Evolutionary conservation across 2,888 invertebrate genomes (phyloP).

Genomic region (Heteropelma amictum): DNA sequence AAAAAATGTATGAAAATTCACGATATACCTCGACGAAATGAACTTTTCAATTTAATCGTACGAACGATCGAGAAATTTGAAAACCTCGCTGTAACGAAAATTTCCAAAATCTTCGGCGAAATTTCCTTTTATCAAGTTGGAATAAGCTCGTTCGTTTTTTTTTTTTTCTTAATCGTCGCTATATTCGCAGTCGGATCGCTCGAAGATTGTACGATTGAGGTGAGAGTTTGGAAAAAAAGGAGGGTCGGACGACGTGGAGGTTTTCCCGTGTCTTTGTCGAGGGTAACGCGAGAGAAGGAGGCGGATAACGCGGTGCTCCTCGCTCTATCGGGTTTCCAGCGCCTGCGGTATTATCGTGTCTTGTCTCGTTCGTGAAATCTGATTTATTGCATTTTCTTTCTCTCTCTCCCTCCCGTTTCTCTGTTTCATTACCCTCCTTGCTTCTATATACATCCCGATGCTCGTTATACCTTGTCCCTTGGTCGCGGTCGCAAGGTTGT

Average conservation of each 20-base stretch:
- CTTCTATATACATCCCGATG: background rate
- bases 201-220: background rate
- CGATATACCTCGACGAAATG: too few relatives aligned
- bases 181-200: too few relatives aligned
- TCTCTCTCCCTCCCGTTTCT: constrained; percentile 15
- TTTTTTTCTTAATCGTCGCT: too few relatives aligned
- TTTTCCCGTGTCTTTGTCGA: too few relatives aligned
- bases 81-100: too few relatives aligned
- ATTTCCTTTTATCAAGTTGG: too few relatives aligned
- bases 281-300: background rate
- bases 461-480: constrained; percentile 15
- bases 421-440: background rate
- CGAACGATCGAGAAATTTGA: too few relatives aligned
- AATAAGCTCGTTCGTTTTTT: too few relatives aligned
- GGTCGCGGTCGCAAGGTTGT: constrained; percentile 31
- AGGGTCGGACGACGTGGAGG: too few relatives aligned
- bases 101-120: too few relatives aligned
- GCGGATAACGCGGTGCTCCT: constrained; percentile 8
- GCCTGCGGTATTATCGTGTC: constrained; percentile 41
- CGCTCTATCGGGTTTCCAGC: constrained; percentile 38
- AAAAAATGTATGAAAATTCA: background rate
- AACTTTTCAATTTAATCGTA: too few relatives aligned
- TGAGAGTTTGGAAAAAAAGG: background rate
- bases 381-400: constrained; percentile 43
- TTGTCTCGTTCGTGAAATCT: constrained; percentile 45